These are phyloP conservation scores for Philypnodon macrostomus DNA, from an alignment of 2,797 vertebrate species.

Conservation along the genomic window DNA sequence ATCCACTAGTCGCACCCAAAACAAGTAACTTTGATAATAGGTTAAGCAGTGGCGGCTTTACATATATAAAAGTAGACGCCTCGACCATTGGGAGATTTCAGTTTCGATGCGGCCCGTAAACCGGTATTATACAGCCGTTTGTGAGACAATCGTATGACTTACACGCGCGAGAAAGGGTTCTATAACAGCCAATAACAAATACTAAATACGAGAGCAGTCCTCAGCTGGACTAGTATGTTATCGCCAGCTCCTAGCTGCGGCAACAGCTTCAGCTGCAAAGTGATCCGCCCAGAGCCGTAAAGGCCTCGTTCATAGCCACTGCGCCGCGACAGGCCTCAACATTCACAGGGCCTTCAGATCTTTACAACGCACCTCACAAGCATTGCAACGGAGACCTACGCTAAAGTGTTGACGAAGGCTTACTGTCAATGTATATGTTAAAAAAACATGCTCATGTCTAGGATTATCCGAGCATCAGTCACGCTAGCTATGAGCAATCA, in stretches of 20 bases:
- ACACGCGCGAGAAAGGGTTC: background rate
- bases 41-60: too few relatives aligned
- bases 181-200: background rate
- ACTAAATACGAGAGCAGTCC: too few relatives aligned
- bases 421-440: constrained; percentile 7
- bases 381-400: background rate
- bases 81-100: constrained; percentile 8
- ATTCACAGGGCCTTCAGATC: constrained; percentile 48
- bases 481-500: constrained; percentile 43
- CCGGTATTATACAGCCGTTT: constrained; percentile 39
- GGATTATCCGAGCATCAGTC: constrained; percentile 31
- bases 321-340: constrained; percentile 62
- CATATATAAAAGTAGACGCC: too few relatives aligned
- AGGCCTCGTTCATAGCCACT: constrained; percentile 64
- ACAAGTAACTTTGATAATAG: too few relatives aligned
- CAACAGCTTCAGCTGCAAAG: constrained; percentile 52
- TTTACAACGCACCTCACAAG: constrained; percentile 6
- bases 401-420: background rate
- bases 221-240: constrained; percentile 51
- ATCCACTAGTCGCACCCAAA: too few relatives aligned
- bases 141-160: constrained; percentile 18
- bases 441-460: constrained; percentile 18
- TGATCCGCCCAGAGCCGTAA: constrained; percentile 65
- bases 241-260: constrained; percentile 50
- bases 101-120: constrained; percentile 38